A percentile compares a stretch with the other conserved stretches of the same genome.
These are phyloP conservation scores for Podarcis cretensis DNA, from an alignment of 2,113 vertebrate species.

Conservation along the genomic window DNA sequence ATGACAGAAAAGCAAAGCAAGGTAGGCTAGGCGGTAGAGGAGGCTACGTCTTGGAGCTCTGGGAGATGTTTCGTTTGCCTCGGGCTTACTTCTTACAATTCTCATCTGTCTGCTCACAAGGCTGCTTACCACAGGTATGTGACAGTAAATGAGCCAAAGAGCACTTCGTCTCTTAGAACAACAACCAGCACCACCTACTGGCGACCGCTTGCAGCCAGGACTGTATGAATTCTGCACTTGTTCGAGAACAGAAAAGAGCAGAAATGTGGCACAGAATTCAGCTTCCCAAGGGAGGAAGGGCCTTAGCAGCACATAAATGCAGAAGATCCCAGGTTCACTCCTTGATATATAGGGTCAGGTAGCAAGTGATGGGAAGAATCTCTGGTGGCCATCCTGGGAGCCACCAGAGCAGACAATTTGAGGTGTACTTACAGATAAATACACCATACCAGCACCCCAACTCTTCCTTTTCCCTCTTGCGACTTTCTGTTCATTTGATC, in stretches of 20 bases:
- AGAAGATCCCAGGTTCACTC: neutral
- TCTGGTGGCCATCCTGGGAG: neutral
- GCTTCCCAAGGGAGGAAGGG: neutral
- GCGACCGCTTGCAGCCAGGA: conserved; percentile 31
- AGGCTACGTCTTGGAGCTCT: neutral
- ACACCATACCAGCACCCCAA: too few species aligned
- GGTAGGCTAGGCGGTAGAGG: neutral
- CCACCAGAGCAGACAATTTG: neutral
- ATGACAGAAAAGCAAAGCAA: neutral
- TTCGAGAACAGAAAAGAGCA: neutral
- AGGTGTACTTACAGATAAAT: neutral
- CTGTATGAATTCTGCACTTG: conserved; percentile 7
- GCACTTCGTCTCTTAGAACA: conserved; percentile 46
- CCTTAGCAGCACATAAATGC: neutral
- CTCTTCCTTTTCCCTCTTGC: neutral
- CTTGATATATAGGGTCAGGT: neutral
- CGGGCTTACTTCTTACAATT: neutral
- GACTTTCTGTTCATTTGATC: neutral
- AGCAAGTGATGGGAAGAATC: neutral
- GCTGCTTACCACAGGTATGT: neutral
- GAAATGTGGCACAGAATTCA: neutral
- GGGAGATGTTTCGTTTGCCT: conserved; percentile 1
- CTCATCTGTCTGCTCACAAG: neutral
- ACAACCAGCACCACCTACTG: conserved; percentile 70
- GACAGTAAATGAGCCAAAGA: neutral